Percentiles rank a stretch among this genome's conserved stretches.
phyloP scores from a whole-genome alignment of 92 coral and sea anemone species.

The Phenganax marumi region DNA sequence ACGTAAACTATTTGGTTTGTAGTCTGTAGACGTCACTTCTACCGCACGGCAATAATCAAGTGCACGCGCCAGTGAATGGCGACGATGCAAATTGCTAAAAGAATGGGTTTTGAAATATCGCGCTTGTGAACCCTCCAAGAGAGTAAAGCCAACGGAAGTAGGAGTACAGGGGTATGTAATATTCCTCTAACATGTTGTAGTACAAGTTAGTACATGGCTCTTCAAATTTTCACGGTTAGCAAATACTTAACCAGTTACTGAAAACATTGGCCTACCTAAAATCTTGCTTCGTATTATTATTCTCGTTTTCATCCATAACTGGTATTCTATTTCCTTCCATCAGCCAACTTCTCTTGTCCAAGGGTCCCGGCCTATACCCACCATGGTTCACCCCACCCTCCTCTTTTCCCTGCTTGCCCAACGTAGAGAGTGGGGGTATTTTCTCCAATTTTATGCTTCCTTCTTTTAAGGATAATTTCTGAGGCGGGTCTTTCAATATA shows the following conservation, averaged over 20 bases:
- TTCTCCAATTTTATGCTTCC: slow-evolving; percentile 63
- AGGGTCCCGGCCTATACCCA: slow-evolving; percentile 97
- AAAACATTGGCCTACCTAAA: slow-evolving; percentile 63
- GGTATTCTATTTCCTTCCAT: slow-evolving; percentile 87
- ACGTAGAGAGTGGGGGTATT: slow-evolving; percentile 73
- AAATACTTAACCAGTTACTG: not conserved
- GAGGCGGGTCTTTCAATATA: slow-evolving; percentile 73
- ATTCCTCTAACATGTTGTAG: not conserved
- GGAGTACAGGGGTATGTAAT: not conserved
- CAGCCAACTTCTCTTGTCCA: slow-evolving; percentile 75
- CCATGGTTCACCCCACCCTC: slow-evolving; percentile 60
- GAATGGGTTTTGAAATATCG: too few species aligned
- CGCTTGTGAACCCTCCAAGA: too few species aligned
- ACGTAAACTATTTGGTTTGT: too few species aligned
- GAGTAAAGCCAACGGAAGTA: too few species aligned
- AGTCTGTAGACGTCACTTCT: too few species aligned
- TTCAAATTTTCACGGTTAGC: not conserved
- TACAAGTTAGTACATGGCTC: not conserved
- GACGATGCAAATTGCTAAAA: too few species aligned
- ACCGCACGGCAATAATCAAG: too few species aligned
- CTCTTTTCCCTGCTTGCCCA: slow-evolving; percentile 64
- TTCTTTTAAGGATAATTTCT: slow-evolving; percentile 65
- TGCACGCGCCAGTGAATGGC: too few species aligned
- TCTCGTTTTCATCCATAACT: slow-evolving; percentile 60
- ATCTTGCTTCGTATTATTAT: slow-evolving; percentile 70